A percentile compares a stretch with the other conserved stretches of the same genome.
These are phyloP conservation scores for Ochotona princeps DNA, from an alignment of 2,113 vertebrate species.

Conservation along the genomic window DNA sequence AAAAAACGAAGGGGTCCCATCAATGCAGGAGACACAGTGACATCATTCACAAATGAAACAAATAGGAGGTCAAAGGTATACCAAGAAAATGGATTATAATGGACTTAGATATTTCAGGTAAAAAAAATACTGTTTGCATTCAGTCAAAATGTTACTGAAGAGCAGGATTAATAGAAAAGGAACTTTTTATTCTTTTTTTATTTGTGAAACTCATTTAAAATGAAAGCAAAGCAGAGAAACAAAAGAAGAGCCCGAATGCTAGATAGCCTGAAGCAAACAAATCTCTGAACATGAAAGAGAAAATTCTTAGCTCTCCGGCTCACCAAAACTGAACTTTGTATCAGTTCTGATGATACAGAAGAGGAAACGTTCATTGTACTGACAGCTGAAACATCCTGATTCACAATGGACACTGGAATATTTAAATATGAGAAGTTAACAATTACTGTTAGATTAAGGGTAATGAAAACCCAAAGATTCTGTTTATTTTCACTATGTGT, in stretches of 20 bases:
- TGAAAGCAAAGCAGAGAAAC: conserved; percentile 61
- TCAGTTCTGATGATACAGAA: background rate
- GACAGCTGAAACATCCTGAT: background rate
- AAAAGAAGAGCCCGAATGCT: conserved; percentile 49
- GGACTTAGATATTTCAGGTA: background rate
- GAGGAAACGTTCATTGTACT: background rate
- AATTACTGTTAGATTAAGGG: background rate
- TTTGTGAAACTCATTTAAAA: conserved; percentile 54
- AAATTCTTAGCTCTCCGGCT: background rate
- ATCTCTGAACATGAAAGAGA: conserved; percentile 44
- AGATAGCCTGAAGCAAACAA: background rate
- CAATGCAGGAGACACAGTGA: conserved; percentile 43
- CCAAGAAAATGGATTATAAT: conserved; percentile 50
- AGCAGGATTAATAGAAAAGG: background rate
- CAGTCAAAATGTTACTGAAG: background rate
- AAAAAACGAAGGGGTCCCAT: conserved; percentile 50
- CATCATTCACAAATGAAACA: conserved; percentile 48
- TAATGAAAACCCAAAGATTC: background rate
- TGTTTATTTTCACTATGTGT: background rate
- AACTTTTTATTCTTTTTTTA: background rate
- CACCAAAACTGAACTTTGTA: background rate
- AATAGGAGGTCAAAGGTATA: conserved; percentile 30
- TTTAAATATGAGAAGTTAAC: background rate
- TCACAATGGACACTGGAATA: background rate
- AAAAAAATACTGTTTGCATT: conserved; percentile 50